These are phyloP conservation scores for Penaeus monodon DNA, from an alignment of 2,888 invertebrate genomes.

Conservation along the genomic window DNA sequence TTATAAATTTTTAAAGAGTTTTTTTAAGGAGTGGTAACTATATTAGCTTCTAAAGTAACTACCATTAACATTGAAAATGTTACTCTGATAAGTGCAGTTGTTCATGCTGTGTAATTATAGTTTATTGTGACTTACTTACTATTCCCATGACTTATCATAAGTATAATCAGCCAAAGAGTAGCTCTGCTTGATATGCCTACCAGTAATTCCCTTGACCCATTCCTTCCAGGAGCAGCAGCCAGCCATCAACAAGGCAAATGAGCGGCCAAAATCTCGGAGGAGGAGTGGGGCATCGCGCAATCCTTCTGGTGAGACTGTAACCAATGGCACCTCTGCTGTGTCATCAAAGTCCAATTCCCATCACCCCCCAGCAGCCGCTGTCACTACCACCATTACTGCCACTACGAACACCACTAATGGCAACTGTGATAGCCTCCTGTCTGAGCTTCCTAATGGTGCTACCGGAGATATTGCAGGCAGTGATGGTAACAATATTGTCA, in stretches of 20 bases:
- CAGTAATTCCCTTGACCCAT: background rate
- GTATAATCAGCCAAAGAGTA: too few relatives aligned
- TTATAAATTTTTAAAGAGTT: too few relatives aligned
- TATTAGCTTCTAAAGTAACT: too few relatives aligned
- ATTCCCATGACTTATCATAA: too few relatives aligned
- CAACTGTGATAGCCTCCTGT: constrained; percentile 40
- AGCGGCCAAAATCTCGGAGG: constrained; percentile 51
- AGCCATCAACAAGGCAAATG: constrained; percentile 37
- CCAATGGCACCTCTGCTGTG: constrained; percentile 19
- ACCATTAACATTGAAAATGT: too few relatives aligned
- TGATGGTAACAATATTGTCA: constrained; percentile 4
- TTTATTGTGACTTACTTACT: too few relatives aligned
- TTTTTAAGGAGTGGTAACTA: too few relatives aligned
- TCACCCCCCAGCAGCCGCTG: background rate
- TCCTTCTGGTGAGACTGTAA: constrained; percentile 53
- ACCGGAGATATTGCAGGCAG: background rate
- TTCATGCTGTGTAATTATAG: too few relatives aligned
- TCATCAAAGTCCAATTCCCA: background rate
- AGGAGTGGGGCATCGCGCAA: constrained; percentile 59
- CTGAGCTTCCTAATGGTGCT: constrained; percentile 48
- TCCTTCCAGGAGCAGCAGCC: constrained; percentile 60
- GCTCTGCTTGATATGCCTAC: too few relatives aligned
- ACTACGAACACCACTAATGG: constrained; percentile 35
- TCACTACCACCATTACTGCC: constrained; percentile 21
- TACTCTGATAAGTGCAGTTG: too few relatives aligned